Conservation (phyloP, 2,113 vertebrate species). For the Neolamprologus caudopunctatus region DNA sequence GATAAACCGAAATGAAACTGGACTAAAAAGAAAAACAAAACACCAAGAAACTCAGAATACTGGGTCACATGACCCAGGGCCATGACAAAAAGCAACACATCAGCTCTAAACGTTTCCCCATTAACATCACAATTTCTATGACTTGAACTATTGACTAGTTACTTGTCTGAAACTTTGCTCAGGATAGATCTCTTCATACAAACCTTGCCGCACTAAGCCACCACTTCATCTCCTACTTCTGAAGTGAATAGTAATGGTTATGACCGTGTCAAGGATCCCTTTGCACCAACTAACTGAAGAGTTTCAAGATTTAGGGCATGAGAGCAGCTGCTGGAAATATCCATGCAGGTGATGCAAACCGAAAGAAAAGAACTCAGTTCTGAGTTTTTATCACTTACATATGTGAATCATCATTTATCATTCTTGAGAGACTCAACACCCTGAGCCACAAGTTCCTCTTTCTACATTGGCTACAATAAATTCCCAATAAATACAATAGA, state of each 20-base stretch:
- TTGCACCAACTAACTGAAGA: not conserved
- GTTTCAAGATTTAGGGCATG: not conserved
- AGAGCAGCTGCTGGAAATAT: not conserved
- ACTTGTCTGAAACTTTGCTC: not conserved
- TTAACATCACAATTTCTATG: not conserved
- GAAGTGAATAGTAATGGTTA: not conserved
- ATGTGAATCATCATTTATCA: not conserved
- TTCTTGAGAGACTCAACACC: not conserved
- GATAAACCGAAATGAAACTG: no score
- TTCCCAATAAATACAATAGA: not conserved
- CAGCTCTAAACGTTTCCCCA: not conserved
- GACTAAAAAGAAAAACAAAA: no score
- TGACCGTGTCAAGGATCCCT: not conserved
- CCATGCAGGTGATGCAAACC: not conserved
- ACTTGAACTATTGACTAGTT: not conserved
- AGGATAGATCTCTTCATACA: not conserved
- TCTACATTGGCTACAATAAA: not conserved
- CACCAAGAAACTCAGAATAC: no score
- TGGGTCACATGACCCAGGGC: no score
- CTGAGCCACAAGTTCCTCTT: not conserved
- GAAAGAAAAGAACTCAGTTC: not conserved
- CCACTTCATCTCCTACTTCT: not conserved
- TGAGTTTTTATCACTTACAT: not conserved
- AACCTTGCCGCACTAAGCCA: not conserved
- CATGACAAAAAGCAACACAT: not conserved